Evolutionary conservation across 2,888 invertebrate species (phyloP).

Genomic region (Villa cingulata): DNA sequence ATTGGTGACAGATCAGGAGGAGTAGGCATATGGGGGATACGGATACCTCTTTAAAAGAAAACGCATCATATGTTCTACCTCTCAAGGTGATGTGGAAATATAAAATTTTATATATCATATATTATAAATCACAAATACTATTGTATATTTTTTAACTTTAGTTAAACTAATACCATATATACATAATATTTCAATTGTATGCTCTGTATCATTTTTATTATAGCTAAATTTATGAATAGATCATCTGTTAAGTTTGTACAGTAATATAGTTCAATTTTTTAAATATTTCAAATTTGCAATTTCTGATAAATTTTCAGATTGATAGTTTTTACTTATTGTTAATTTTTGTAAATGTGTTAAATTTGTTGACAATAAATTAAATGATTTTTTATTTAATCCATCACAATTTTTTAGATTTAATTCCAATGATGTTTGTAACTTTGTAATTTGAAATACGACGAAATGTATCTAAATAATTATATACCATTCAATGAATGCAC

Average conservation of each 20-base stretch:
- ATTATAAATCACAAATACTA: too few relatives aligned
- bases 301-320: constrained; percentile 1
- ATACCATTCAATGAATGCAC: constrained; percentile 2
- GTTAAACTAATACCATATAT: constrained; percentile 1
- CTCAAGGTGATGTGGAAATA: too few relatives aligned
- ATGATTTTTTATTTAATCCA: constrained; percentile 5
- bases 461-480: not conserved
- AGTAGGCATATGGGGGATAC: too few relatives aligned
- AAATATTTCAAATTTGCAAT: constrained; percentile 3
- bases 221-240: constrained; percentile 3
- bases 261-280: constrained; percentile 5
- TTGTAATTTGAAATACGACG: not conserved
- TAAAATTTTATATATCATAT: too few relatives aligned
- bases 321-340: constrained; percentile 5
- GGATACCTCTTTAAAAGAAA: too few relatives aligned
- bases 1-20: too few relatives aligned
- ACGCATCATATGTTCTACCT: too few relatives aligned
- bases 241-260: not conserved
- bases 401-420: constrained; percentile 12
- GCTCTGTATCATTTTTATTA: not conserved
- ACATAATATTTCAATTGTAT: constrained; percentile 2
- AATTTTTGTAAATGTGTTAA: constrained; percentile 7
- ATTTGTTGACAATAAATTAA: constrained; percentile 2
- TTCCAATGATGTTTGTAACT: not conserved
- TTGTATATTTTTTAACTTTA: not conserved